A percentile compares a stretch with the other conserved stretches of the same genome.
Conservation (phyloP, 2,797 vertebrate species). For the Sphenopsis melanotis region DNA sequence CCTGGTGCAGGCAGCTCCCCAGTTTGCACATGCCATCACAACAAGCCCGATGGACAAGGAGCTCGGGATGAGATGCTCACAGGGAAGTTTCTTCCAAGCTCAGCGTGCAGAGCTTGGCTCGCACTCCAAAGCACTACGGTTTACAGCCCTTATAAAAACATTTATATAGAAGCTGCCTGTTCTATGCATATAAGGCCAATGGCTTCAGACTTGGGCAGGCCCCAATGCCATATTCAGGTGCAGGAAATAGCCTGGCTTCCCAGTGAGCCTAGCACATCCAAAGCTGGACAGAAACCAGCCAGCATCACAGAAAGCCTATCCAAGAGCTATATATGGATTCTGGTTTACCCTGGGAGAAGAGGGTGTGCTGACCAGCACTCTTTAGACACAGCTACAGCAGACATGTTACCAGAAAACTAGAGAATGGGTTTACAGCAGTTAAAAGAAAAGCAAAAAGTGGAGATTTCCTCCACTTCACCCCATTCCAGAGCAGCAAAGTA, state of each 20-base stretch:
- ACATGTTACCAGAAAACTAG: not conserved
- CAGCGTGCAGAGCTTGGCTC: not conserved
- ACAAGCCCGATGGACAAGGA: not conserved
- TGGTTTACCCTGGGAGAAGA: not conserved
- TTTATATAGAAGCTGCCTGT: conserved; percentile 42
- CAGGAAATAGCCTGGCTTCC: not conserved
- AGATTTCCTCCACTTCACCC: not conserved
- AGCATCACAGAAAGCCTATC: conserved; percentile 17
- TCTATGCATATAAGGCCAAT: conserved; percentile 64
- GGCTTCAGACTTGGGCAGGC: conserved; percentile 32
- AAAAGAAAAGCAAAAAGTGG: not conserved
- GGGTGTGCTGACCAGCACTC: not conserved
- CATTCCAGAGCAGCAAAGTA: not conserved
- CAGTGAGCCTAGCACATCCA: not conserved
- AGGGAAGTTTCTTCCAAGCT: conserved; percentile 14
- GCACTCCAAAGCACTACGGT: not conserved
- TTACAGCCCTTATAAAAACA: conserved; percentile 63
- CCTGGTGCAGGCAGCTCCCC: not conserved
- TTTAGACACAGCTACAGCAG: not conserved
- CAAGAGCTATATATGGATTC: conserved; percentile 53
- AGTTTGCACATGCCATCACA: not conserved
- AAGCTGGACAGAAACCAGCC: conserved; percentile 42
- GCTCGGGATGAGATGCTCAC: not conserved
- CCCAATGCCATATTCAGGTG: conserved; percentile 5
- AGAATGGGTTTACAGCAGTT: not conserved